Percentiles rank a stretch among this genome's conserved stretches.
Evolutionary conservation across 2,888 invertebrate species (phyloP).

Genomic region (Keiferia lycopersicella): DNA sequence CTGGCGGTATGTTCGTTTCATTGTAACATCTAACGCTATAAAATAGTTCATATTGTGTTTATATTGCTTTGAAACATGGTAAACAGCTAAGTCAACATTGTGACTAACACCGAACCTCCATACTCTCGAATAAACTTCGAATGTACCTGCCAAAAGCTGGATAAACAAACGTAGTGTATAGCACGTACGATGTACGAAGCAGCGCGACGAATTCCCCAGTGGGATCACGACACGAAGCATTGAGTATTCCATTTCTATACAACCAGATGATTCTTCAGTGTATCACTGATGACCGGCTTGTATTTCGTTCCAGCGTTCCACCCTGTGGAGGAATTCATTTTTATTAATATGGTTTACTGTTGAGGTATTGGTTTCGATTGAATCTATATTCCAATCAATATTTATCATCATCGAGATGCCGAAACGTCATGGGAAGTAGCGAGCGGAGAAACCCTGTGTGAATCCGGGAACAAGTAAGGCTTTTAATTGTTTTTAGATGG

Average conservation of each 20-base stretch:
- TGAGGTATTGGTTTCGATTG: neutral
- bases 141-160: slow-evolving; percentile 11
- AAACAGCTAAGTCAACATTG: neutral
- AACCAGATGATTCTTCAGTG: slow-evolving; percentile 34
- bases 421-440: too few relatives aligned
- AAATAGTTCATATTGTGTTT: neutral
- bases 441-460: too few relatives aligned
- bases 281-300: slow-evolving; percentile 56
- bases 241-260: slow-evolving; percentile 59
- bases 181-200: slow-evolving; percentile 22
- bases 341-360: neutral
- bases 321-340: neutral
- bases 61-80: neutral
- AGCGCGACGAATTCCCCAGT: slow-evolving; percentile 17
- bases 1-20: neutral
- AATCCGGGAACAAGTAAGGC: too few relatives aligned
- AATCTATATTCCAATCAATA: neutral
- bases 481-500: too few relatives aligned
- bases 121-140: neutral
- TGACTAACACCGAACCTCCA: neutral
- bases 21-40: neutral
- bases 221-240: slow-evolving; percentile 58
- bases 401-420: too few relatives aligned
- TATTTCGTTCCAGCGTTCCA: slow-evolving; percentile 37
- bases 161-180: slow-evolving; percentile 10